phyloP scores from a whole-genome alignment of 2,113 vertebrate species.

The Riparia riparia region DNA sequence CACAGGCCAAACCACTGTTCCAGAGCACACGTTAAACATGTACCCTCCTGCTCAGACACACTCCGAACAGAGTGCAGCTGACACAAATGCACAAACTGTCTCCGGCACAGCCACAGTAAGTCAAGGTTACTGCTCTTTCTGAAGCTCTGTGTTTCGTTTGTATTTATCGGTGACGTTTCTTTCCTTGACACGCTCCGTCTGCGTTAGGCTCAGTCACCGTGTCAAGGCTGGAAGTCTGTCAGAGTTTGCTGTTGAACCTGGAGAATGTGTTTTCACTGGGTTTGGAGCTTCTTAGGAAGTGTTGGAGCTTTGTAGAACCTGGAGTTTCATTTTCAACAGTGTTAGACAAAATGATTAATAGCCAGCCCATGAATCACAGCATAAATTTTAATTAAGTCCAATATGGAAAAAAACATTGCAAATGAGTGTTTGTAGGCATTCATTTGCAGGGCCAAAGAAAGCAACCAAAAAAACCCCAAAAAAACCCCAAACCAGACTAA shows the following conservation, averaged over 20 bases:
- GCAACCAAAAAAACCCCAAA: not conserved
- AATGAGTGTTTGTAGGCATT: not conserved
- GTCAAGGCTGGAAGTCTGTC: not conserved
- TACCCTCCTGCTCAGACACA: slow-evolving; percentile 92
- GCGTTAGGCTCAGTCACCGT: fast-evolving
- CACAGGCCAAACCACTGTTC: slow-evolving; percentile 86
- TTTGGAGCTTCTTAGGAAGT: not conserved
- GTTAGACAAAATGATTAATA: not conserved
- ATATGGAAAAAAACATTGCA: not conserved
- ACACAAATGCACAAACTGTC: slow-evolving; percentile 89
- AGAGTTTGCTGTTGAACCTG: not conserved
- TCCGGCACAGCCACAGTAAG: slow-evolving; percentile 97
- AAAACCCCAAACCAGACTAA: not conserved
- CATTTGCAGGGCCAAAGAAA: not conserved
- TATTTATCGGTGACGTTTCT: not conserved
- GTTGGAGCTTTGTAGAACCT: not conserved
- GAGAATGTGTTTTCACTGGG: not conserved
- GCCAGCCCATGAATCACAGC: not conserved
- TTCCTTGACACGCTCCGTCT: fast-evolving
- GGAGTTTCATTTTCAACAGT: not conserved
- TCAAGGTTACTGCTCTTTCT: slow-evolving; percentile 37
- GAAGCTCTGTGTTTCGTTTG: not conserved
- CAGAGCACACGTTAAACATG: slow-evolving; percentile 93
- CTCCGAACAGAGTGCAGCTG: slow-evolving; percentile 86
- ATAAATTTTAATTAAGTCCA: not conserved